Evolutionary conservation across 2,113 vertebrate genomes (phyloP), one percentile per base, ranked within the genome.

Genomic region (Micronycteris hirsuta): DNA sequence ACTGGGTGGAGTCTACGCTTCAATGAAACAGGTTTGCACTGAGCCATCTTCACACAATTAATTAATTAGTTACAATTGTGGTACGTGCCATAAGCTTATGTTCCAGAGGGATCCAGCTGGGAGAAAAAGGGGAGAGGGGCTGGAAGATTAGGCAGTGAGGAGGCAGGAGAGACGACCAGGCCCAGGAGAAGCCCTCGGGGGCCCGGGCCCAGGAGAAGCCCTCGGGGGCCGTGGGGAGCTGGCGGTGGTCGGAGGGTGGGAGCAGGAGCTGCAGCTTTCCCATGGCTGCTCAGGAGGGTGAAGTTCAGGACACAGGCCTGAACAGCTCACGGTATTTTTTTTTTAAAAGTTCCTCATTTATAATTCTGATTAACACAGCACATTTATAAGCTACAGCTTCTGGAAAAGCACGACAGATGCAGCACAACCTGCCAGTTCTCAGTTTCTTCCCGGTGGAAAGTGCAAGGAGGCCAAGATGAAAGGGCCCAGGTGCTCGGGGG

Each of bases 341-440:
- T n/a, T n/a, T n/a, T n/a, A 41, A 63, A 89, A 89, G 28, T 77
- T 49, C 54, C 33, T 93, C 70, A 15, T 92, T 91, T 93, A 73
- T 91, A 83, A 86, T 95, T 81, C 80, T 86, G 81, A 89, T 73
- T 31, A 81, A 74, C 85, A 52, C 26, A 45, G 68, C 76, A 28
- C 74, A 89, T 89, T 81, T 81, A 36, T 92, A 95, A 78, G 76
- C 31, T 11, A 13, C 19, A 67, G 83, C 36, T 68, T 91, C 94
- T 97, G 96, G 89, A 45, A 80, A 68, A 76, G 80, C 54, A 89
- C 80, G 74, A 56, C 5, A 7, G 65, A 93, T 16, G 24, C 73
- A 45, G 91, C 8, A 24, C 4, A 24, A 38, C 11, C 6, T 92
- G 85, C 56, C 47, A 4, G 31, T 65, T 20, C 74, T 90, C 41